phyloP scores from a whole-genome alignment of 2,113 vertebrate species.

The Sceloporus undulatus region DNA sequence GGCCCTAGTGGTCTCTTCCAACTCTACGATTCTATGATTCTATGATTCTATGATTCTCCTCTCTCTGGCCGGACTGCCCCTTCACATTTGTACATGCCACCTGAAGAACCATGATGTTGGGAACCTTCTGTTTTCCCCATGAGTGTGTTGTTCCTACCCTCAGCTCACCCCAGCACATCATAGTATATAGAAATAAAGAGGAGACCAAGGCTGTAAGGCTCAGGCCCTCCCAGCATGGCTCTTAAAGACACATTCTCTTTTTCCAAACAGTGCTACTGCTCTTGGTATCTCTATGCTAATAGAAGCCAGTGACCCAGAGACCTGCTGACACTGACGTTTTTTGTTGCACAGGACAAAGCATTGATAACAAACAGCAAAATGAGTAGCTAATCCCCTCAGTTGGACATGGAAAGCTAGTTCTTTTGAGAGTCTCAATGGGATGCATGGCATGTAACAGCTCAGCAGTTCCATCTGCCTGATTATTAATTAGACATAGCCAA shows the following conservation, averaged over 20 bases:
- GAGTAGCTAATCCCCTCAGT: conserved; percentile 36
- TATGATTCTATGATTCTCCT: no score
- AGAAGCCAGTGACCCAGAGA: conserved; percentile 16
- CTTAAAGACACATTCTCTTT: background rate
- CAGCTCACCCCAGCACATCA: background rate
- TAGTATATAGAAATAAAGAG: background rate
- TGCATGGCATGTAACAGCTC: background rate
- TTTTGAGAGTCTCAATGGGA: conserved; percentile 3
- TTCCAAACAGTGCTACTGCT: background rate
- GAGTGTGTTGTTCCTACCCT: no score
- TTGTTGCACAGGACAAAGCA: conserved; percentile 30
- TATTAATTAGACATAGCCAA: background rate
- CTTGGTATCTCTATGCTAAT: background rate
- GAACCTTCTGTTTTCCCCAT: background rate
- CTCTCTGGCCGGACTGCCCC: no score
- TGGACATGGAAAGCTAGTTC: background rate
- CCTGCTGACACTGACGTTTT: conserved; percentile 56
- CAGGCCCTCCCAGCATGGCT: background rate
- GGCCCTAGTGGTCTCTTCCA: no score
- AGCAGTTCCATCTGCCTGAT: background rate
- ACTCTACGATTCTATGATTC: no score
- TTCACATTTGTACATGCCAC: background rate
- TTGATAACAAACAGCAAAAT: conserved; percentile 38
- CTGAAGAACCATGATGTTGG: background rate
- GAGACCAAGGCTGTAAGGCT: no score